These are phyloP conservation scores for Dryocosmus kuriphilus DNA, from an alignment of 2,888 invertebrate species.

Conservation along the genomic window DNA sequence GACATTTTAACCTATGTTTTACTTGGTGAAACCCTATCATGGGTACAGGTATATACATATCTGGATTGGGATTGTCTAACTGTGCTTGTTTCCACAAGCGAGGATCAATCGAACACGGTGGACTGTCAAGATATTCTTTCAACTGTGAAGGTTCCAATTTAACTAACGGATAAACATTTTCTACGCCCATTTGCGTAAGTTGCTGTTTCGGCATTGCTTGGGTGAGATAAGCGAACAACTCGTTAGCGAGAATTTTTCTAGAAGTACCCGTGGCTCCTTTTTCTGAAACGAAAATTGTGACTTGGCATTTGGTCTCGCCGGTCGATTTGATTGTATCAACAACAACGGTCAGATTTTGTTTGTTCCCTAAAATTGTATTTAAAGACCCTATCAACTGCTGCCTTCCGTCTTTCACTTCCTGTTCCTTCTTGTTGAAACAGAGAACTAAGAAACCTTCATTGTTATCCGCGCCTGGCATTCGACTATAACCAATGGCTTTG, in stretches of 20 bases:
- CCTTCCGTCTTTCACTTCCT: slow-evolving; percentile 83
- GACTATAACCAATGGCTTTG: slow-evolving; percentile 96
- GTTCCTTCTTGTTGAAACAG: slow-evolving; percentile 88
- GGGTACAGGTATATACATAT: slow-evolving; percentile 94
- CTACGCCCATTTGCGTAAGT: slow-evolving; percentile 85
- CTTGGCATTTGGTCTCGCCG: slow-evolving; percentile 88
- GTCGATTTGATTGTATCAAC: slow-evolving; percentile 89
- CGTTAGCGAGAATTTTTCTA: slow-evolving; percentile 86
- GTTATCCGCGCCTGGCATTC: slow-evolving; percentile 91
- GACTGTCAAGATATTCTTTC: slow-evolving; percentile 92
- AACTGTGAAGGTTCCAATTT: slow-evolving; percentile 88
- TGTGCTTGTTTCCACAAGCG: slow-evolving; percentile 98
- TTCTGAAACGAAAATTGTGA: slow-evolving; percentile 86
- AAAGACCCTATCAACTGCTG: slow-evolving; percentile 81
- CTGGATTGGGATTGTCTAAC: slow-evolving; percentile 95
- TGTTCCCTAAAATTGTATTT: slow-evolving; percentile 87
- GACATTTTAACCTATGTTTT: slow-evolving; percentile 89
- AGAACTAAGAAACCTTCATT: slow-evolving; percentile 94
- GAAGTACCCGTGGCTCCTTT: slow-evolving; percentile 82
- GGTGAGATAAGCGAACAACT: slow-evolving; percentile 85
- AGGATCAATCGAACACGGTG: slow-evolving; percentile 95
- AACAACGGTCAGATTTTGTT: slow-evolving; percentile 88
- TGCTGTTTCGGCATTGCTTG: slow-evolving; percentile 86
- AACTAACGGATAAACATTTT: slow-evolving; percentile 85
- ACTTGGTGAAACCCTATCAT: slow-evolving; percentile 93